phyloP scores from a whole-genome alignment of 2,113 vertebrate genomes.

The Phyllopteryx taeniolatus region DNA sequence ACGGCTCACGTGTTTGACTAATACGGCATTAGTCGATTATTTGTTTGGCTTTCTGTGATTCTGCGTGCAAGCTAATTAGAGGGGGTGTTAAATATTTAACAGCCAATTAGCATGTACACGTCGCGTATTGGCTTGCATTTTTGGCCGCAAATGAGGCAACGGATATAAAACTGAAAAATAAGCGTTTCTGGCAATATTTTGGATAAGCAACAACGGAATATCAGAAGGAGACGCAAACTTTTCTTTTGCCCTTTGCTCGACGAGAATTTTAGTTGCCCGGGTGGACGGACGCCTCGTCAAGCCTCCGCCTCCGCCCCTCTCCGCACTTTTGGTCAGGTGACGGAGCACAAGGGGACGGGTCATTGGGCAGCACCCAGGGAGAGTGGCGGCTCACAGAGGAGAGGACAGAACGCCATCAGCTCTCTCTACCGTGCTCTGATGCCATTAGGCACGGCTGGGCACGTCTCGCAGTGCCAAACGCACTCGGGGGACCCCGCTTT shows the following conservation, averaged over 20 bases:
- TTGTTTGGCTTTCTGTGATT: neutral
- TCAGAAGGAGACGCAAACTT: neutral
- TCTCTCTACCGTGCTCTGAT: conserved; percentile 53
- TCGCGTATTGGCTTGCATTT: conserved; percentile 9
- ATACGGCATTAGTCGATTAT: neutral
- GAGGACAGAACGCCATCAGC: conserved; percentile 58
- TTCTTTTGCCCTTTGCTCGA: conserved; percentile 13
- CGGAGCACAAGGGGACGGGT: conserved; percentile 48
- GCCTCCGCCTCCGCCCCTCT: neutral
- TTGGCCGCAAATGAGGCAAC: neutral
- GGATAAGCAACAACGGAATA: neutral
- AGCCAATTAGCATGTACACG: conserved; percentile 5
- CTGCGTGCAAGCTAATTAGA: neutral
- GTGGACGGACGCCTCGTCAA: conserved; percentile 34
- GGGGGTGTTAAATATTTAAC: conserved; percentile 11
- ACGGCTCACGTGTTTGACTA: neutral
- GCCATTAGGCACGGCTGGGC: conserved; percentile 56
- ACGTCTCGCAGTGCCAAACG: conserved; percentile 30
- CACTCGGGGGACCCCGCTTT: conserved; percentile 45
- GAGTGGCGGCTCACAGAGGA: conserved; percentile 45
- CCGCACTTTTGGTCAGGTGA: conserved; percentile 40
- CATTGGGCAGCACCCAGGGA: conserved; percentile 47
- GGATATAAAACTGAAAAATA: no score
- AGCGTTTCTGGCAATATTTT: neutral
- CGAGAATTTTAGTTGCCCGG: conserved; percentile 12